phyloP scores from a whole-genome alignment of 1,140 invertebrate species.

The Penaeus indicus region DNA sequence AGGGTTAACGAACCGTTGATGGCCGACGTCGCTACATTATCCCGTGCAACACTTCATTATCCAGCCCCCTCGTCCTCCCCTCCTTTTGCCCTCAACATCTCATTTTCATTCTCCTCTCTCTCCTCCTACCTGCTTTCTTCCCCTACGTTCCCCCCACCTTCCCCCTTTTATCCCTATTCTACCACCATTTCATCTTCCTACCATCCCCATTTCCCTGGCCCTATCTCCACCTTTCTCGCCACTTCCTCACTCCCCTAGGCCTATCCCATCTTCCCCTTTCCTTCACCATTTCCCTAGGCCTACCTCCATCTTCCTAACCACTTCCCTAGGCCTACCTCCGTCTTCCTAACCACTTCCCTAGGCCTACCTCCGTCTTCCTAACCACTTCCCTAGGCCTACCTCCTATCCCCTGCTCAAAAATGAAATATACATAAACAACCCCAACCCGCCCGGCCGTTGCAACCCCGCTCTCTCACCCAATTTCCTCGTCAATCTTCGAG shows the following conservation, averaged over 20 bases:
- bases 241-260: background rate
- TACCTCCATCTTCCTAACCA: background rate
- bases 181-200: too few relatives aligned
- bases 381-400: too few relatives aligned
- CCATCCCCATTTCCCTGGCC: background rate
- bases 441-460: too few relatives aligned
- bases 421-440: too few relatives aligned
- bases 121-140: too few relatives aligned
- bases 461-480: too few relatives aligned
- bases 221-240: background rate
- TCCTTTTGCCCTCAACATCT: background rate
- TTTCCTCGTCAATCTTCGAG: too few relatives aligned
- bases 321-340: background rate
- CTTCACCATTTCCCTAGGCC: background rate
- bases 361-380: background rate
- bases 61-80: background rate
- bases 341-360: background rate
- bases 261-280: background rate
- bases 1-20: background rate
- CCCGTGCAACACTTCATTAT: too few relatives aligned
- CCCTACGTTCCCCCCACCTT: too few relatives aligned
- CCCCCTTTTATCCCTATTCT: too few relatives aligned
- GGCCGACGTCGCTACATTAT: too few relatives aligned
- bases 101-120: background rate
- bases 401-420: too few relatives aligned